Evolutionary conservation across 1,140 invertebrate genomes (phyloP).

Genomic region (Nixonia krombeini): DNA sequence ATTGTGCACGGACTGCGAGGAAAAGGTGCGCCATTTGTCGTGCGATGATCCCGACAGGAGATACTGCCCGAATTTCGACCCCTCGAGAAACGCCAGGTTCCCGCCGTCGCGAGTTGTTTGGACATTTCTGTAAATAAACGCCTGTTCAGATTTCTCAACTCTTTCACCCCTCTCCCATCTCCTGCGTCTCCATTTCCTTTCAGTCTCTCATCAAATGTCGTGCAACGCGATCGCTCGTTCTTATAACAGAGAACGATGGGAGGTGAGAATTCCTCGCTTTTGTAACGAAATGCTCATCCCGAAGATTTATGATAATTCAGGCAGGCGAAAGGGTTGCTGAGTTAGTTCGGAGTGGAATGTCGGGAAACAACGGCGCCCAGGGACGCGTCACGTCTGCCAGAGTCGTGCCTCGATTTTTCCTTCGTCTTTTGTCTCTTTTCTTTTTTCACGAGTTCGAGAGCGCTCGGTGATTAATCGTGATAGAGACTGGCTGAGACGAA

Average conservation of each 20-base stretch:
- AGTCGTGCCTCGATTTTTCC: slow-evolving; percentile 3
- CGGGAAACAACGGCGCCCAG: slow-evolving; percentile 11
- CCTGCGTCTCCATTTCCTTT: background rate
- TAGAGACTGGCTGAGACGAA: no score
- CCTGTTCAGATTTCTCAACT: slow-evolving; percentile 41
- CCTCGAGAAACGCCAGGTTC: slow-evolving; percentile 12
- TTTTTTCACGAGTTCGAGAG: no score
- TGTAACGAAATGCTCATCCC: background rate
- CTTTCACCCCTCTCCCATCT: slow-evolving; percentile 15
- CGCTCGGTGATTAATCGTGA: slow-evolving; percentile 7
- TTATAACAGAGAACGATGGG: background rate
- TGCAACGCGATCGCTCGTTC: no score
- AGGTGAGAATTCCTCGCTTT: background rate
- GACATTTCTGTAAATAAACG: slow-evolving; percentile 47
- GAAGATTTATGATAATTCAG: background rate
- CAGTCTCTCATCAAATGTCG: background rate
- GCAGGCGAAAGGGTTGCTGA: slow-evolving; percentile 16
- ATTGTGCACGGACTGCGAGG: slow-evolving; percentile 9
- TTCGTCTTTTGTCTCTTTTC: no score
- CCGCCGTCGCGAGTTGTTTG: slow-evolving; percentile 35
- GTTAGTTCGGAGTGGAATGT: slow-evolving; percentile 26
- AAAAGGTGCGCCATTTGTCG: slow-evolving; percentile 52
- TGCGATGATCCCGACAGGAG: slow-evolving; percentile 44
- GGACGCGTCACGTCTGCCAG: slow-evolving; percentile 4
- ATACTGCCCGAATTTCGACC: slow-evolving; percentile 44